Evolutionary conservation across 2,888 invertebrate genomes (phyloP).

Genomic region (Leptinotarsa rubiginosa): DNA sequence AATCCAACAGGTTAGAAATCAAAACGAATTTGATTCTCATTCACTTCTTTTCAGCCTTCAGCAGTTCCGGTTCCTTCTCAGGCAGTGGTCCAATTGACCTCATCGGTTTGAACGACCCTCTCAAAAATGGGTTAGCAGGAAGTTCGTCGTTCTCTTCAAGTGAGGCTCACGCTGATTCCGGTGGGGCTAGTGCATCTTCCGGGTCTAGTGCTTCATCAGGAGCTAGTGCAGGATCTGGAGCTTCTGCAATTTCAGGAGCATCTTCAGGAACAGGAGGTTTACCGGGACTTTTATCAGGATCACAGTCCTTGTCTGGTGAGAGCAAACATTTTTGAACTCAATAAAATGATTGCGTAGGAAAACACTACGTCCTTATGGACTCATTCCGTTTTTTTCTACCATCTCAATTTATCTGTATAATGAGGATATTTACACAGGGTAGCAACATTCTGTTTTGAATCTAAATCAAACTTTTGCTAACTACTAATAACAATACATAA

Average conservation of each 20-base stretch:
- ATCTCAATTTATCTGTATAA: no score
- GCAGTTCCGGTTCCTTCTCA: conserved; percentile 48
- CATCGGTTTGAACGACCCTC: conserved; percentile 23
- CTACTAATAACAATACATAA: no score
- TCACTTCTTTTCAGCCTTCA: conserved; percentile 43
- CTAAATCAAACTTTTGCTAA: no score
- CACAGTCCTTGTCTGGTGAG: not conserved
- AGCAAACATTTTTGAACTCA: not conserved
- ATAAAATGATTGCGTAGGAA: no score
- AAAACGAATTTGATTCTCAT: not conserved
- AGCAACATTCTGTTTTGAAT: no score
- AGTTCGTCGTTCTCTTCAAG: conserved; percentile 28
- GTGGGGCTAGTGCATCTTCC: conserved; percentile 34
- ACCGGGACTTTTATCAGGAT: conserved; percentile 6
- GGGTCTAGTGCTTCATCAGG: conserved; percentile 38
- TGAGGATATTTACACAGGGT: no score
- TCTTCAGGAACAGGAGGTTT: conserved; percentile 24
- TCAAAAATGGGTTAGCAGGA: conserved; percentile 29
- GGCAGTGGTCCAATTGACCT: conserved; percentile 25
- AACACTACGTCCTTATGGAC: no score
- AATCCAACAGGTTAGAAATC: no score
- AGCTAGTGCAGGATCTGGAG: conserved; percentile 30
- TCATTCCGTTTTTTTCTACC: no score
- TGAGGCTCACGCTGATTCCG: conserved; percentile 26
- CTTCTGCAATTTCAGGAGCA: conserved; percentile 24